Evolutionary conservation across 1,140 invertebrate species (phyloP).

Genomic region (Cepaea nemoralis): DNA sequence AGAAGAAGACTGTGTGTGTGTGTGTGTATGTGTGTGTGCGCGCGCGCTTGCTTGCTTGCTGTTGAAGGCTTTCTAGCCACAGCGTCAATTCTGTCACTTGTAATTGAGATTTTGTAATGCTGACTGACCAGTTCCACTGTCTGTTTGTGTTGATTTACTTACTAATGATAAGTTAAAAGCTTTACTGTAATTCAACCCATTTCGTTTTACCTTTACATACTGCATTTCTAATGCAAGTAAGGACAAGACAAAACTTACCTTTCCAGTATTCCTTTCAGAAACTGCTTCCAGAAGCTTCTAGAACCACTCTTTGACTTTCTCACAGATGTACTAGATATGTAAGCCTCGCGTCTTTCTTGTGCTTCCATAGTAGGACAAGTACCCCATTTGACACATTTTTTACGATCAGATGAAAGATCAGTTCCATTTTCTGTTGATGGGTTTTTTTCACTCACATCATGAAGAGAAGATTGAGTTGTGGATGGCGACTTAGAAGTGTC

Average conservation of each 20-base stretch:
- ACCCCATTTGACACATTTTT: constrained; percentile 37
- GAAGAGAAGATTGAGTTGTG: not conserved
- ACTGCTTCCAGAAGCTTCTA: constrained; percentile 58
- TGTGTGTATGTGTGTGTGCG: too few species aligned
- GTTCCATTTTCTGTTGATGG: not conserved
- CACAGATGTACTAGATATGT: constrained; percentile 14
- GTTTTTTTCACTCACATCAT: not conserved
- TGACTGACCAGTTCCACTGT: too few species aligned
- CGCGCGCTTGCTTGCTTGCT: too few species aligned
- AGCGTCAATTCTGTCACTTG: too few species aligned
- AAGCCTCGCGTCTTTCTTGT: constrained; percentile 12
- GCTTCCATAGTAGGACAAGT: not conserved
- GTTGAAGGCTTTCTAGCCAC: too few species aligned
- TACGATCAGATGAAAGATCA: not conserved
- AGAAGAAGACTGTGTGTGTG: too few species aligned
- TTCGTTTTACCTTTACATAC: too few species aligned
- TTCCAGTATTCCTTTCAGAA: constrained; percentile 60
- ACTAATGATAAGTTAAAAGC: too few species aligned
- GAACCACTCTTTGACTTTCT: constrained; percentile 40
- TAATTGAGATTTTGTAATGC: too few species aligned
- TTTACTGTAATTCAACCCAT: too few species aligned
- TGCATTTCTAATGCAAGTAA: too few species aligned
- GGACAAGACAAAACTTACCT: constrained; percentile 50
- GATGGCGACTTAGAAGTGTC: not conserved
- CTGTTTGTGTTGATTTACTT: too few species aligned